Evolutionary conservation across 2,797 vertebrate species (phyloP).

Genomic region (Enteromius paludinosus): DNA sequence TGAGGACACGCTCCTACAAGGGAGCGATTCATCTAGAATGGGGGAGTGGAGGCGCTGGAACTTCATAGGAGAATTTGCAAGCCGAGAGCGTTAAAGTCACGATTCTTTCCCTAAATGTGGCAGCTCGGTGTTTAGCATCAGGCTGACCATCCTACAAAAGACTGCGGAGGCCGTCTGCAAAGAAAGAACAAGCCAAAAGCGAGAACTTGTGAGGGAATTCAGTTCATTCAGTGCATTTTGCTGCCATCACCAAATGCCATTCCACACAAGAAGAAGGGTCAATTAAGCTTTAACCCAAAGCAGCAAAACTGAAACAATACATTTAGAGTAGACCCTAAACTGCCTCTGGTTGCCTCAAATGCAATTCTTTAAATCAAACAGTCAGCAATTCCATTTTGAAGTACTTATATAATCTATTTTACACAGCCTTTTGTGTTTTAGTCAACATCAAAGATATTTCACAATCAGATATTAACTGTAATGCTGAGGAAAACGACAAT

Average conservation of each 20-base stretch:
- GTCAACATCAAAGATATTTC: not conserved
- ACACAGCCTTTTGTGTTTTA: not conserved
- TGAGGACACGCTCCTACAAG: constrained; percentile 66
- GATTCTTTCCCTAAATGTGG: constrained; percentile 38
- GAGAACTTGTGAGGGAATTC: not conserved
- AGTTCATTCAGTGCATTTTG: not conserved
- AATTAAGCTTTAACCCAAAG: not conserved
- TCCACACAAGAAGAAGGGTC: not conserved
- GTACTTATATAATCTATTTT: not conserved
- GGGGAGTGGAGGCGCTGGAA: constrained; percentile 57
- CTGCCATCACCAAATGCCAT: not conserved
- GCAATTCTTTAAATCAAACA: not conserved
- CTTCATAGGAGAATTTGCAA: constrained; percentile 53
- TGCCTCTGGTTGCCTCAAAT: not conserved
- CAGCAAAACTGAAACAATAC: not conserved
- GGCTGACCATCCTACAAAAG: constrained; percentile 26
- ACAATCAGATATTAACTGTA: not conserved
- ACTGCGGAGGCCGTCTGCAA: not conserved
- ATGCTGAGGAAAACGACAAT: not conserved
- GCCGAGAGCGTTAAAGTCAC: constrained; percentile 46
- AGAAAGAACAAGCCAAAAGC: not conserved
- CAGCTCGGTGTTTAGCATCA: constrained; percentile 36
- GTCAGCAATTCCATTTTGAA: not conserved
- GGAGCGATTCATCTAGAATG: constrained; percentile 63
- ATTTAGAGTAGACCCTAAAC: not conserved